These are phyloP conservation scores for Apogon hyalosoma DNA, from an alignment of 2,797 vertebrate genomes.

Conservation along the genomic window DNA sequence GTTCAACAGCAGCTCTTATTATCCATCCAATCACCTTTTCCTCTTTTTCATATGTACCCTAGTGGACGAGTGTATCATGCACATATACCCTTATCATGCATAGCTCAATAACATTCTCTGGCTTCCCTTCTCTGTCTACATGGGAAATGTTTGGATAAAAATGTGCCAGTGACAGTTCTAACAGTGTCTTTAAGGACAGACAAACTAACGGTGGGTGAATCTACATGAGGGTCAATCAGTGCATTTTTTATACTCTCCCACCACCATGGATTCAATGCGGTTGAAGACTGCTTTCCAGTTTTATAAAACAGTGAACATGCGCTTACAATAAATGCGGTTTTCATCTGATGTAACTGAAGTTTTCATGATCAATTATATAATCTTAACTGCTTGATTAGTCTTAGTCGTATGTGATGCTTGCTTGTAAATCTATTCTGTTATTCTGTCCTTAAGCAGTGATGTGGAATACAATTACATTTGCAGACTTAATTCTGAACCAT, in stretches of 20 bases:
- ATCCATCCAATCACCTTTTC: slow-evolving; percentile 58
- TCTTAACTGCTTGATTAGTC: slow-evolving; percentile 3
- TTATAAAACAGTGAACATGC: slow-evolving; percentile 9
- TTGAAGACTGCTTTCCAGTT: not conserved
- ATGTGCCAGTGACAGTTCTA: slow-evolving; percentile 15
- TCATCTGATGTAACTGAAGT: slow-evolving; percentile 13
- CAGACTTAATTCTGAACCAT: slow-evolving; percentile 3
- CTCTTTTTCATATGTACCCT: slow-evolving; percentile 36
- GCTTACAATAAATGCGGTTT: not conserved
- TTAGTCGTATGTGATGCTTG: slow-evolving; percentile 17
- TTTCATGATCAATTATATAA: slow-evolving; percentile 8
- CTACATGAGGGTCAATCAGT: not conserved
- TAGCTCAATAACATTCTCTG: slow-evolving; percentile 14
- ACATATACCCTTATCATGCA: slow-evolving; percentile 26
- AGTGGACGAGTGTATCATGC: slow-evolving; percentile 43
- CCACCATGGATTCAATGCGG: not conserved
- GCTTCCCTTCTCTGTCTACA: slow-evolving; percentile 10
- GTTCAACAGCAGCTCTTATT: slow-evolving; percentile 70
- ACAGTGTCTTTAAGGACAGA: not conserved
- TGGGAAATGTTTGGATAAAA: slow-evolving; percentile 16
- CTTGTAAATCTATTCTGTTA: slow-evolving; percentile 48
- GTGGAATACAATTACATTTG: slow-evolving; percentile 29
- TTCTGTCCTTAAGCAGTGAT: slow-evolving; percentile 46
- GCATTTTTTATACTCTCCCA: not conserved
- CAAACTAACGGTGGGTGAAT: not conserved